A percentile compares a stretch with the other conserved stretches of the same genome.
phyloP scores from a whole-genome alignment of 2,888 invertebrate genomes.

The Caenorhabditis drosophilae region DNA sequence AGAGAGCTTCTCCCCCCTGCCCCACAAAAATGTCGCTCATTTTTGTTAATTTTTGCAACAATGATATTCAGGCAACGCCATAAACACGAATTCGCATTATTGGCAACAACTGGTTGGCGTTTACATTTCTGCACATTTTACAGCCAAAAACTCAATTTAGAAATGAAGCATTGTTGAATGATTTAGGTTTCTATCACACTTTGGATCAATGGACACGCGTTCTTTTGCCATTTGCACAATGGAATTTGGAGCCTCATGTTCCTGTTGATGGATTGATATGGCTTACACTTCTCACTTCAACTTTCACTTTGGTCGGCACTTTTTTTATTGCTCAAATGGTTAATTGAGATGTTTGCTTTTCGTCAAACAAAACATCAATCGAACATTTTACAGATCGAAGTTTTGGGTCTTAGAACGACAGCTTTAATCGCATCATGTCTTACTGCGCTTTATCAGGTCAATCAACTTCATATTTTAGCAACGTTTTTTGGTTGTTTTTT shows the following conservation, averaged over 20 bases:
- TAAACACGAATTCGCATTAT: slow-evolving; percentile 27
- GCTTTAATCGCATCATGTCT: slow-evolving; percentile 30
- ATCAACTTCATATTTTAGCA: no score
- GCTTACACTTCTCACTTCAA: slow-evolving; percentile 52
- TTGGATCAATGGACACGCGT: slow-evolving; percentile 60
- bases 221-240: slow-evolving; percentile 57
- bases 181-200: slow-evolving; percentile 56
- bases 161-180: no score
- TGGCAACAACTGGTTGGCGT: slow-evolving; percentile 23
- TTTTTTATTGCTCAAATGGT: slow-evolving; percentile 57
- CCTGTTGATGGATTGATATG: slow-evolving; percentile 46
- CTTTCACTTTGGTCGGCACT: slow-evolving; percentile 53
- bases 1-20: neutral
- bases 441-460: slow-evolving; percentile 23
- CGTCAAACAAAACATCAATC: no score
- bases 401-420: slow-evolving; percentile 45
- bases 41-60: slow-evolving; percentile 11
- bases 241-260: slow-evolving; percentile 52
- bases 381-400: slow-evolving; percentile 52
- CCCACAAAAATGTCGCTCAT: slow-evolving; percentile 9
- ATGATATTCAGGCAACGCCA: slow-evolving; percentile 34
- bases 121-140: neutral
- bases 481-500: no score
- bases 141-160: neutral
- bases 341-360: no score